Evolutionary conservation across 2,888 invertebrate species (phyloP).

Genomic region (Eueremaeus valkanovi): DNA sequence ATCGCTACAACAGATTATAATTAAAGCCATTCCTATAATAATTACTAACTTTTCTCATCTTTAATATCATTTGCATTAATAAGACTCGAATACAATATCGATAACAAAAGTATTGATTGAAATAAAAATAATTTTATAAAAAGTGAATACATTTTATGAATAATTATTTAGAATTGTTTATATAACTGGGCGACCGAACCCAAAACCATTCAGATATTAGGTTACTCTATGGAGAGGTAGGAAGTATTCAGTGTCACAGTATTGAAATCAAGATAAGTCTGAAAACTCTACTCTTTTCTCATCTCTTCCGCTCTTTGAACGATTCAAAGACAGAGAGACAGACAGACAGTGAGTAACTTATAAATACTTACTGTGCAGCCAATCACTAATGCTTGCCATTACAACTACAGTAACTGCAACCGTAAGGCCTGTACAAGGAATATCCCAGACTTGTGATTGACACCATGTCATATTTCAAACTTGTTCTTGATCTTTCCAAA

Average conservation of each 20-base stretch:
- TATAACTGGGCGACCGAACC: background rate
- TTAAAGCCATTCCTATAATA: background rate
- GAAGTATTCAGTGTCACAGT: background rate
- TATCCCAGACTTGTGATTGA: no score
- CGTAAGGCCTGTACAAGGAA: no score
- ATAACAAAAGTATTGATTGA: background rate
- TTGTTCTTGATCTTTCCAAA: no score
- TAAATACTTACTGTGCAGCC: no score
- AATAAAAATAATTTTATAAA: background rate
- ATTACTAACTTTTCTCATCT: background rate
- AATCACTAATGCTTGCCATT: no score
- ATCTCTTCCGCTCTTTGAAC: no score
- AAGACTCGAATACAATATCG: background rate
- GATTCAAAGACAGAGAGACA: no score
- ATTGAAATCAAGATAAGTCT: no score
- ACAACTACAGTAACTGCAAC: no score
- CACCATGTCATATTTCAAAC: no score
- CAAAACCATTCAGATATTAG: background rate
- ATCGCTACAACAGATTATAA: background rate
- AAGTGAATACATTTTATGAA: conserved; percentile 7
- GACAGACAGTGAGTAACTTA: no score
- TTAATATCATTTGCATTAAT: background rate
- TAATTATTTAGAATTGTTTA: background rate
- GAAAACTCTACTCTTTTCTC: no score
- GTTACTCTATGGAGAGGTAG: background rate